Evolutionary conservation across 2,113 vertebrate genomes (phyloP).

Genomic region (Notechis scutatus): DNA sequence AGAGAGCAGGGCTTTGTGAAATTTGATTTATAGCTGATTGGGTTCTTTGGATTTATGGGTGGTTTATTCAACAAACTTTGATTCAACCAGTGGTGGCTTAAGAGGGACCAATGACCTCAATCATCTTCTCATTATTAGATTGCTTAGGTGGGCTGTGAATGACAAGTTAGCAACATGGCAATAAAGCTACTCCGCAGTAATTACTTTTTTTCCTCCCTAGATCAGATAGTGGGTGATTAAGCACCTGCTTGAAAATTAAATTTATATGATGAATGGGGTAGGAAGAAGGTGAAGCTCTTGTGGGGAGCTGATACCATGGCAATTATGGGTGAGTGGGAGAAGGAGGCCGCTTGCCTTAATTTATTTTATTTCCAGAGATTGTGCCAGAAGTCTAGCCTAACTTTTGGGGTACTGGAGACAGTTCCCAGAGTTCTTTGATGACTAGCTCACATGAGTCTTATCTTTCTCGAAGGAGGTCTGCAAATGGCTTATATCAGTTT

Average conservation of each 20-base stretch:
- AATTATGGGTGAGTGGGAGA: slow-evolving; percentile 64
- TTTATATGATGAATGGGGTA: slow-evolving; percentile 87
- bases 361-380: slow-evolving; percentile 82
- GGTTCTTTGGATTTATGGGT: background rate
- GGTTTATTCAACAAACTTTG: background rate
- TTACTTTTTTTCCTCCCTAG: slow-evolving; percentile 74
- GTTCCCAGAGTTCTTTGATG: slow-evolving; percentile 72
- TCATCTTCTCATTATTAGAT: slow-evolving; percentile 38
- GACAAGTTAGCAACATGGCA: slow-evolving; percentile 63
- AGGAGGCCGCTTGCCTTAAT: slow-evolving; percentile 79
- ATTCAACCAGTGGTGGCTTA: background rate
- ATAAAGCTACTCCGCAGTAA: slow-evolving; percentile 78
- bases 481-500: slow-evolving; percentile 39
- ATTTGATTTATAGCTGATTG: background rate
- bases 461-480: slow-evolving; percentile 43
- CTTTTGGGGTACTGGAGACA: slow-evolving; percentile 42
- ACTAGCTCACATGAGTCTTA: slow-evolving; percentile 52
- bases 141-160: slow-evolving; percentile 54
- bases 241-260: slow-evolving; percentile 90
- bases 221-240: slow-evolving; percentile 93
- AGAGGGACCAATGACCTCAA: background rate
- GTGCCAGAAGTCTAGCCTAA: slow-evolving; percentile 59
- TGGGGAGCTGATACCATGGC: slow-evolving; percentile 82
- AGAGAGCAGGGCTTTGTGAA: background rate
- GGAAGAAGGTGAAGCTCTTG: slow-evolving; percentile 83